These are phyloP conservation scores for Heliothis subflexa DNA, from an alignment of 1,140 invertebrate genomes.

Conservation along the genomic window DNA sequence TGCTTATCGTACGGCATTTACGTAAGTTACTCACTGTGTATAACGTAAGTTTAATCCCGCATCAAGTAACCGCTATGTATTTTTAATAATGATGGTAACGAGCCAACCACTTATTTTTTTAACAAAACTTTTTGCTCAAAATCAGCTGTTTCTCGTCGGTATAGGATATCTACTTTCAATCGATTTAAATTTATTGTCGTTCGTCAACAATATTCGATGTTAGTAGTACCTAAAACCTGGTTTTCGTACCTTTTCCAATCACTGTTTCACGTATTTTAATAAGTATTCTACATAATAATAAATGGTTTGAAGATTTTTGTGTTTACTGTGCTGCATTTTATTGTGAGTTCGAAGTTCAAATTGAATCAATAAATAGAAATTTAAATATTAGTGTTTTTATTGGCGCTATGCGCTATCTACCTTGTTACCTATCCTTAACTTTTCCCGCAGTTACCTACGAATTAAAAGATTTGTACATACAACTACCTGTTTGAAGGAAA, in stretches of 20 bases:
- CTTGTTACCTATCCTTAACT: background rate
- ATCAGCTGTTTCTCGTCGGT: slow-evolving; percentile 76
- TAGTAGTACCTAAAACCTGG: slow-evolving; percentile 69
- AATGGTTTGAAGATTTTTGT: slow-evolving; percentile 83
- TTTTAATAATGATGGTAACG: slow-evolving; percentile 80
- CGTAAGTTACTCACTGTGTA: slow-evolving; percentile 81
- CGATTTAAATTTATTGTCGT: slow-evolving; percentile 73
- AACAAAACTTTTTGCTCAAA: slow-evolving; percentile 84
- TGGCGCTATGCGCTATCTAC: slow-evolving; percentile 53
- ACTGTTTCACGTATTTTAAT: slow-evolving; percentile 81
- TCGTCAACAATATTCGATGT: slow-evolving; percentile 77
- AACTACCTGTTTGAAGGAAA: too few species aligned
- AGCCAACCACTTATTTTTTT: slow-evolving; percentile 83
- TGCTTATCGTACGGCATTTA: slow-evolving; percentile 80
- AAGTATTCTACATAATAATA: slow-evolving; percentile 68
- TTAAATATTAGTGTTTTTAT: slow-evolving; percentile 82
- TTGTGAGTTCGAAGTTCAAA: slow-evolving; percentile 86
- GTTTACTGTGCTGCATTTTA: slow-evolving; percentile 85
- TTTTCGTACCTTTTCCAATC: slow-evolving; percentile 74
- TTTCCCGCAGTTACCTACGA: background rate
- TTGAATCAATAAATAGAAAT: slow-evolving; percentile 86
- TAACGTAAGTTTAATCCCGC: slow-evolving; percentile 82
- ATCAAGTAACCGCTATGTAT: slow-evolving; percentile 81
- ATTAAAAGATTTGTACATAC: too few species aligned
- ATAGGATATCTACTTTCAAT: slow-evolving; percentile 65